A percentile compares a stretch with the other conserved stretches of the same genome.
Conservation (phyloP, 1,140 invertebrate species). For the Spodoptera litura region DNA sequence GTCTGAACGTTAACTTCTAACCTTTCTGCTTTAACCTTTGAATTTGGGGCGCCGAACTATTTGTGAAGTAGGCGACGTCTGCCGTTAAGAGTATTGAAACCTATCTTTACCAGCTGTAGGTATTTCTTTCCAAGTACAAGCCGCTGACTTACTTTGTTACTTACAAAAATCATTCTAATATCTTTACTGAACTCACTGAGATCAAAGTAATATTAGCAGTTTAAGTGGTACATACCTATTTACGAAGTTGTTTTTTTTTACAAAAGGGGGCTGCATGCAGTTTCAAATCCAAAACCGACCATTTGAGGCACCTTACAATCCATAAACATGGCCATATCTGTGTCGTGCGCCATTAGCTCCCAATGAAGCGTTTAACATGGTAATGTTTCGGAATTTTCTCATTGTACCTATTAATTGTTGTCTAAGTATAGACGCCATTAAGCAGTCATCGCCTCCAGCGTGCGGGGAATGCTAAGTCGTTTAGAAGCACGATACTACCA, state of each 20-base stretch:
- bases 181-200: too few species aligned
- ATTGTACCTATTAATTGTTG: constrained; percentile 41
- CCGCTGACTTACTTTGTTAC: too few species aligned
- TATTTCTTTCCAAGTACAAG: not conserved
- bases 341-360: constrained; percentile 11
- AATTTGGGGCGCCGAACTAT: constrained; percentile 27
- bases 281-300: not conserved
- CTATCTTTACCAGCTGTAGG: not conserved
- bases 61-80: constrained; percentile 9
- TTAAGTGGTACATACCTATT: not conserved
- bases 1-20: constrained; percentile 20
- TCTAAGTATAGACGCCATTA: constrained; percentile 47
- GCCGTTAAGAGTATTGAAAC: not conserved
- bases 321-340: constrained; percentile 11
- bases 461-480: constrained; percentile 37
- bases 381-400: constrained; percentile 42
- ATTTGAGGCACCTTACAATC: not conserved
- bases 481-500: constrained; percentile 11
- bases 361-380: constrained; percentile 32
- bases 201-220: too few species aligned
- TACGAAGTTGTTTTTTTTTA: too few species aligned
- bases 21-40: constrained; percentile 36
- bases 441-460: constrained; percentile 39
- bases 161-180: too few species aligned
- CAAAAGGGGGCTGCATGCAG: not conserved